Base-by-base conservation (phyloP, 2,888 invertebrate species). In the Pycnomerus fuliginosus region DNA sequence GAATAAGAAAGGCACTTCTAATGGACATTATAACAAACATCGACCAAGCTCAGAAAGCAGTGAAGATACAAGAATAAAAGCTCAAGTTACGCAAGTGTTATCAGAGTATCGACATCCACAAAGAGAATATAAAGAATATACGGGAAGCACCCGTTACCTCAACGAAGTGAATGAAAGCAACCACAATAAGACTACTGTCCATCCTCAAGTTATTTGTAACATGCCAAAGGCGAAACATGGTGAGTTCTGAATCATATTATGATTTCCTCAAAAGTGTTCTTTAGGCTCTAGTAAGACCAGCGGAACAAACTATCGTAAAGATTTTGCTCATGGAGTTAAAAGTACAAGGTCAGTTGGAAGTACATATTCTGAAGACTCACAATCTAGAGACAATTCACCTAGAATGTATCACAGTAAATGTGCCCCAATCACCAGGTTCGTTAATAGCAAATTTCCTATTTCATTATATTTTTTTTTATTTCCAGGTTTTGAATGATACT, bases 221-320 rank as follows among this genome's bases (percentile, higher is more conserved):
- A 80, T 80, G 69, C 79, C 80, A 12, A 78, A 77, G 61, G 69
- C 63, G 23, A 62, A 60, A 60, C 25, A 15, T 31, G 39, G 22
- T 39, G 5, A 29, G 11, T 17, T 15, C 16, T 22, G 14, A 10
- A 11, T 25, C 13, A 23, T 17, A n/a, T n/a, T n/a, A n/a, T n/a
- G n/a, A n/a, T n/a, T 31, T 23, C 20, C 32, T 14, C 17, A 36
- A 7, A 20, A 16, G 25, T 15, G 4, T 46, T 24, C 46, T 51
- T 8, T 31, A 60, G 57, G 47, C 38, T 58, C 58, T 14, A 52
- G 47, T 35, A 58, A 70, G 1, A 66, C 69, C 25, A 69, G 68
- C 47, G 74, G 75, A 30, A 83, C 83, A 69, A 86, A 86, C 76
- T 85, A 86, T 72, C 76, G 86, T 58, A 77, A 79, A 68, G 83